Evolutionary conservation across 1,140 invertebrate species (phyloP), one percentile per base, ranked within the genome.

Genomic region (Ephestia elutella): DNA sequence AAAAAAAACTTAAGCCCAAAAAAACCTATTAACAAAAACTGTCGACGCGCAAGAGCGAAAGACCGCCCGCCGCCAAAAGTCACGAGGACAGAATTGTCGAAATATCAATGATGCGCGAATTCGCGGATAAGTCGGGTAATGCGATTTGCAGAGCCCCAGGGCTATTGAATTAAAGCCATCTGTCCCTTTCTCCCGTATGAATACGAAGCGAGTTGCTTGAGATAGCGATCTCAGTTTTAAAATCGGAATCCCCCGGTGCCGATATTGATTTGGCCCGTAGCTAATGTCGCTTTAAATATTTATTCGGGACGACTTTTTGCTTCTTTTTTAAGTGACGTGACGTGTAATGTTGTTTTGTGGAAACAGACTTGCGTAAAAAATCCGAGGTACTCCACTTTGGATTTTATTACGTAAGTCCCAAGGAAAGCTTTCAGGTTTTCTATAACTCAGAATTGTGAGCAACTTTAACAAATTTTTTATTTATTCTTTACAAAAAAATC

Each of bases 211-310:
- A 78, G 80, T 75, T 62, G 73, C 70, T 76, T 70, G 74, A 78
- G 86, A 88, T 88, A 82, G 79, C 85, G 86, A 88, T 88, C 85
- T 88, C 81, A 82, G 83, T 88, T 88, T 88, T 88, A 88, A 88
- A 88, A 88, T 82, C 77, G 79, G 72, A 80, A 78, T 85, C 82
- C 85, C 83, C 60, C 64, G 75, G 75, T 78, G 72, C 65, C 59
- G 62, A 62, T 86, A 85, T 87, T 80, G 80, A 86, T 85, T 86
- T 84, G 77, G 78, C 82, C 82, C 82, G 57, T 59, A 75, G 76
- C 74, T 79, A 80, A 86, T 76, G 74, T 61, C 63, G 65, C 71
- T 78, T 73, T 78, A 74, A 63, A 80, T 82, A 73, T 79, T 79
- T 75, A 80, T 79, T 70, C 77, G 70, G 54, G 65, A 70, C 63